Base-by-base conservation (phyloP, 2,888 invertebrate species). In the Drosophila recens region DNA sequence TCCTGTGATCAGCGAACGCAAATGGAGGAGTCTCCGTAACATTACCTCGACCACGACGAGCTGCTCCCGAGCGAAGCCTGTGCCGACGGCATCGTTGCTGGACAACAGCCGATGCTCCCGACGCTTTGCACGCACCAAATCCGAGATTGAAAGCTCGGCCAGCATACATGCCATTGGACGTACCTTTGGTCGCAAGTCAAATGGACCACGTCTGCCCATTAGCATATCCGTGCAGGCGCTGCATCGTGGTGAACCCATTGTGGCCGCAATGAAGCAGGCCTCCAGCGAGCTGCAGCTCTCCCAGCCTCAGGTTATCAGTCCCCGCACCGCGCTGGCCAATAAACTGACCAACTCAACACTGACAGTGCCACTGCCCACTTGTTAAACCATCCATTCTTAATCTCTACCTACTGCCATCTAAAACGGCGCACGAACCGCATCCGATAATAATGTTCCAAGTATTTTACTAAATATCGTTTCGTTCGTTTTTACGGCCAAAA, bases 131-230 rank as follows among this genome's bases (percentile, higher is more conserved):
- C 87, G 87, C 66, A 83, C 85, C 46, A 87, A 82, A 33, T 87
- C 86, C 0, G 81, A 87, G 56, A 67, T 79, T 1, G 82, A 89
- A 13, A 76, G 54, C 52, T 67, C 79, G 10, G 63, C 77, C 17
- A 74, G 77, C 56, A 78, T 90, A 54, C 89, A 90, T 68, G 90
- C 90, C 10, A 83, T 90, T 46, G 90, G 90, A 9, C 75, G 75
- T 9, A 86, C 78, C 48, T 86, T 86, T 27, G 87, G 85, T 3
- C 83, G 87, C 20, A 86, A 79, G 36, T 69, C 82, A 3, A 79
- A 75, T 30, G 80, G 85, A 0, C 82, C 86, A 0, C 78, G 86
- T 1, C 46, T 87, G 20, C 87, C 87, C 13, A 72, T 85, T 5
- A 85, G 80, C 46, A 76, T 85, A 10, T 85, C 86, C 5, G 87